Evolutionary conservation across 2,888 invertebrate genomes (phyloP).

Genomic region (Minunthozetes semirufus): DNA sequence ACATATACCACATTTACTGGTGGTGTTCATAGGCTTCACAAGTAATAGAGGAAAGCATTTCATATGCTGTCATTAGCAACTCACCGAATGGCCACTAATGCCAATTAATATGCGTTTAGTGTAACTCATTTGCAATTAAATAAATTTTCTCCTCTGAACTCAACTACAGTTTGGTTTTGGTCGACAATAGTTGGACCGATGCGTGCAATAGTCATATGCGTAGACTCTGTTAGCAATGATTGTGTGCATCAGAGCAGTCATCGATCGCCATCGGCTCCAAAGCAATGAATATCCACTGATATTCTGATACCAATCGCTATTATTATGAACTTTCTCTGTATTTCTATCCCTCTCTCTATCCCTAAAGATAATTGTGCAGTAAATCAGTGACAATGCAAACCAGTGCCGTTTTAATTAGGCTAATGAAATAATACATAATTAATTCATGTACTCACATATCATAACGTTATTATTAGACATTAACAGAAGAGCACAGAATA

Average conservation of each 20-base stretch:
- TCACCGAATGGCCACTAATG: slow-evolving; percentile 14
- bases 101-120: slow-evolving; percentile 13
- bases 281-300: background rate
- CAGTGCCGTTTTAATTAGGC: slow-evolving; percentile 3
- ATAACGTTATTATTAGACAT: background rate
- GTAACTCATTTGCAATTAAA: slow-evolving; percentile 10
- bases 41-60: background rate
- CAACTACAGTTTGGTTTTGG: background rate
- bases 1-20: background rate
- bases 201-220: too few relatives aligned
- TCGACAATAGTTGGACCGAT: too few relatives aligned
- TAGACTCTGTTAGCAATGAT: background rate
- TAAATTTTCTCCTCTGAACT: background rate
- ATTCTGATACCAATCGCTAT: background rate
- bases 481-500: background rate
- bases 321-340: background rate
- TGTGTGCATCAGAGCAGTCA: background rate
- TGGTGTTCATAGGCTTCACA: background rate
- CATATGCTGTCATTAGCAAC: slow-evolving; percentile 11
- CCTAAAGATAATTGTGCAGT: too few relatives aligned
- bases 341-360: too few relatives aligned
- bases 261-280: background rate
- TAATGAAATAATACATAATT: slow-evolving; percentile 15
- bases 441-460: slow-evolving; percentile 6
- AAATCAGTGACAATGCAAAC: background rate